Evolutionary conservation across 2,113 vertebrate genomes (phyloP).

Genomic region (Lepidiolamprologus cunningtoni): DNA sequence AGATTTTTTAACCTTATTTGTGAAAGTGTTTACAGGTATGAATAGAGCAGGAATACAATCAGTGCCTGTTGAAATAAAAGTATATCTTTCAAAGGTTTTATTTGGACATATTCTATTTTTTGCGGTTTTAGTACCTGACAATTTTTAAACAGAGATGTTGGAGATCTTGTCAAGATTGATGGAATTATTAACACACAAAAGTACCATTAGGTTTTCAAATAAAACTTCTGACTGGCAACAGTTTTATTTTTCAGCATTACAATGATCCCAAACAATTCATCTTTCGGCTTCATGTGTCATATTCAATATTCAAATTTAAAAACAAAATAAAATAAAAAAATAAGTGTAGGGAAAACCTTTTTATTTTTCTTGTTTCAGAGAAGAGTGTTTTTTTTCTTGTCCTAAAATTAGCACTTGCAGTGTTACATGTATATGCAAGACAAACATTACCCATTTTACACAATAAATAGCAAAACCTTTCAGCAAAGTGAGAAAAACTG

Average conservation of each 20-base stretch:
- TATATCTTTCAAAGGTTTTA: background rate
- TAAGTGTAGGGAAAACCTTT: background rate
- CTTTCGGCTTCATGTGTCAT: accelerated
- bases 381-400: background rate
- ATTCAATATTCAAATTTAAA: background rate
- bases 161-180: background rate
- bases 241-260: background rate
- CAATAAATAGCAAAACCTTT: background rate
- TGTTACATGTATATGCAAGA: background rate
- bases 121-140: accelerated
- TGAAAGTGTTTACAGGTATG: background rate
- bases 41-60: background rate
- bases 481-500: background rate
- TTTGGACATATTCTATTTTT: background rate
- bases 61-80: background rate
- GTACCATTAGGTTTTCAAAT: background rate
- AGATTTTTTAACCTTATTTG: background rate
- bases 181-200: background rate
- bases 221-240: background rate
- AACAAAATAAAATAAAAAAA: background rate
- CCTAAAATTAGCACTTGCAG: background rate
- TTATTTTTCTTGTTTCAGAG: background rate
- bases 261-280: background rate
- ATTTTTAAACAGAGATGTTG: background rate
- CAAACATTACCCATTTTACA: background rate